Evolutionary conservation across 2,113 vertebrate species (phyloP), one percentile per base, ranked within the genome.

Genomic region (Poecile atricapillus): DNA sequence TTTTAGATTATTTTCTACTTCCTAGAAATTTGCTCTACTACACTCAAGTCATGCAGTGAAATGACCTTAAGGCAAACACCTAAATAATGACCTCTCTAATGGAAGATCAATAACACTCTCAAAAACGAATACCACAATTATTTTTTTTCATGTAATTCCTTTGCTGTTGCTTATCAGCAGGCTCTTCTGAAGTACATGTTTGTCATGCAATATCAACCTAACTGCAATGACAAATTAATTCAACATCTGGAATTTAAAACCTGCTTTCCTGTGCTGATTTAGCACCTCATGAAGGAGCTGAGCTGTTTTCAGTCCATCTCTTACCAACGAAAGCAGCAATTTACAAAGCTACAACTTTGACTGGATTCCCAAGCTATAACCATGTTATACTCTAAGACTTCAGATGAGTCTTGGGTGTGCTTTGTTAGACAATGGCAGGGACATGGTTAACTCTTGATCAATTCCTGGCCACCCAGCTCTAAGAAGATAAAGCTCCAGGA

Each of bases 81-180:
- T 89, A 88, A 93, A 90, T 93, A 95, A 94, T 75, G 47, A 77
- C 41, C 67, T 73, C 71, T 83, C 55, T 70, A 83, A 88, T 80
- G 39, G 75, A 92, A 91, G 55, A 92, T 60, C 90, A 95, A 16
- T 75, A 78, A 67, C 22, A n/a, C 24, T 91, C 22, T 76, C 43
- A 60, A 50, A 93, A 95, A 49, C 1, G 0, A 88, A 60, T 24
- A 55, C 22, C 8, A 5, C 1, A 6, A 43, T 50, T 78, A 41
- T 58, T 41, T 70, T 73, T 39, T 78, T 67, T 63, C 82, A 89
- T 73, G 28, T 58, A 75, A 79, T 83, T 83, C 35, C 58, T 87
- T 79, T 89, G 46, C 62, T 77, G 21, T 65, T 91, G n/a, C 53
- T 82, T 94, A 80, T 59, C 75, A 93, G 49, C 21, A 44, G 39